A percentile compares a stretch with the other conserved stretches of the same genome.
Conservation (phyloP, 1,140 invertebrate species). For the Calliphora vicina region DNA sequence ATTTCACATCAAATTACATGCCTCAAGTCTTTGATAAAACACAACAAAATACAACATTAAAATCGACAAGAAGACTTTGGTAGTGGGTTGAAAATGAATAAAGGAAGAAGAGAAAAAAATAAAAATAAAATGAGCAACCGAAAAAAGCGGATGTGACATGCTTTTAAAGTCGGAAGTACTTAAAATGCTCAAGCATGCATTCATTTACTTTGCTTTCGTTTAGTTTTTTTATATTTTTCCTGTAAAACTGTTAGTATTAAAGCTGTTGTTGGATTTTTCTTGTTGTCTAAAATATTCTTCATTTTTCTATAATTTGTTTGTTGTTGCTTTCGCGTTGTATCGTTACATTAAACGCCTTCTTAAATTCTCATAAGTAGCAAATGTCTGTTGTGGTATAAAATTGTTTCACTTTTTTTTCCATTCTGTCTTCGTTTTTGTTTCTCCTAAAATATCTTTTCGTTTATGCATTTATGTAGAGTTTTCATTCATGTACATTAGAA, state of each 20-base stretch:
- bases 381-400: not conserved
- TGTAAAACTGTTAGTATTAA: not conserved
- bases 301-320: not conserved
- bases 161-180: slow-evolving; percentile 63
- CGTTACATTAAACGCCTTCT: slow-evolving; percentile 16
- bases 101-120: not conserved
- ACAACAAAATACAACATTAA: not conserved
- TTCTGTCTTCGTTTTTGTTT: not conserved
- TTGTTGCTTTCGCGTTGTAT: not conserved
- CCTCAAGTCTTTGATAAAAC: not conserved
- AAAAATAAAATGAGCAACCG: slow-evolving; percentile 17
- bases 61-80: not conserved
- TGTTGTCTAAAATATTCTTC: not conserved
- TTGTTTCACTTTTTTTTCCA: not conserved
- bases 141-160: slow-evolving; percentile 60
- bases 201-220: slow-evolving; percentile 31
- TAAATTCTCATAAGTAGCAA: slow-evolving; percentile 23
- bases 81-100: not conserved
- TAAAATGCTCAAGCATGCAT: slow-evolving; percentile 60
- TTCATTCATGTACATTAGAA: not conserved
- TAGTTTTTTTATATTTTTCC: not conserved
- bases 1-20: not conserved
- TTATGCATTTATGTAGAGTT: no score
- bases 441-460: not conserved
- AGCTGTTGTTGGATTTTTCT: not conserved